Percentiles rank a stretch among this genome's conserved stretches.
These are phyloP conservation scores for Sebastes itinus DNA, from an alignment of 2,797 vertebrate genomes.

Conservation along the genomic window DNA sequence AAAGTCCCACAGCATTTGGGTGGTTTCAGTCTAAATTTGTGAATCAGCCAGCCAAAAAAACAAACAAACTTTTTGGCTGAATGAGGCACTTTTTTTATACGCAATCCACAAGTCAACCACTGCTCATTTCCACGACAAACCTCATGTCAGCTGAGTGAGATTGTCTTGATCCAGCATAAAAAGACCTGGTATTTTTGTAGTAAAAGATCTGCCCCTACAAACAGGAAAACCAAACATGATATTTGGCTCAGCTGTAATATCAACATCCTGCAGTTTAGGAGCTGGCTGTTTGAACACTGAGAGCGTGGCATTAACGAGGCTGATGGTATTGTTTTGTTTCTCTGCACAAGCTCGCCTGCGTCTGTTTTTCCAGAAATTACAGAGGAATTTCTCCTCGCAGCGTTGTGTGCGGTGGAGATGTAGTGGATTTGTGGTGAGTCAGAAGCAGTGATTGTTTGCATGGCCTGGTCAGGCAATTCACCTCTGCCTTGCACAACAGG, in stretches of 20 bases:
- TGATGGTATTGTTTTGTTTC: slow-evolving; percentile 20
- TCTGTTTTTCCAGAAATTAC: slow-evolving; percentile 52
- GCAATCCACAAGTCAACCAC: not conserved
- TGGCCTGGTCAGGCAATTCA: slow-evolving; percentile 3
- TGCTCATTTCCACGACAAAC: not conserved
- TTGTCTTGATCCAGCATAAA: not conserved
- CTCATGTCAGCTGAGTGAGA: not conserved
- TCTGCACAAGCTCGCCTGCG: not conserved
- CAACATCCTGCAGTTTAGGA: slow-evolving; percentile 42
- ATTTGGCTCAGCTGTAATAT: slow-evolving; percentile 12
- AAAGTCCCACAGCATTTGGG: not conserved
- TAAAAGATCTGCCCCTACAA: not conserved
- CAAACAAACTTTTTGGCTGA: not conserved
- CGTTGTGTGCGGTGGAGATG: slow-evolving; percentile 16
- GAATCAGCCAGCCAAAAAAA: not conserved
- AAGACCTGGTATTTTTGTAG: not conserved
- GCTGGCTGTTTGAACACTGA: slow-evolving; percentile 14
- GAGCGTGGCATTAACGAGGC: not conserved
- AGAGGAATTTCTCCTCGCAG: slow-evolving; percentile 28
- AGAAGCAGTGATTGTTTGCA: slow-evolving; percentile 33
- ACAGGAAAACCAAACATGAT: slow-evolving; percentile 2
- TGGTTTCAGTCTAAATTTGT: not conserved
- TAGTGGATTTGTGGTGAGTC: slow-evolving; percentile 29
- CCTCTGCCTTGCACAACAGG: slow-evolving; percentile 11
- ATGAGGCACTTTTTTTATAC: not conserved